Conservation (phyloP, 30 jellyfish, hydroid and myxozoan species). For the Chrysaora quinquecirrha region DNA sequence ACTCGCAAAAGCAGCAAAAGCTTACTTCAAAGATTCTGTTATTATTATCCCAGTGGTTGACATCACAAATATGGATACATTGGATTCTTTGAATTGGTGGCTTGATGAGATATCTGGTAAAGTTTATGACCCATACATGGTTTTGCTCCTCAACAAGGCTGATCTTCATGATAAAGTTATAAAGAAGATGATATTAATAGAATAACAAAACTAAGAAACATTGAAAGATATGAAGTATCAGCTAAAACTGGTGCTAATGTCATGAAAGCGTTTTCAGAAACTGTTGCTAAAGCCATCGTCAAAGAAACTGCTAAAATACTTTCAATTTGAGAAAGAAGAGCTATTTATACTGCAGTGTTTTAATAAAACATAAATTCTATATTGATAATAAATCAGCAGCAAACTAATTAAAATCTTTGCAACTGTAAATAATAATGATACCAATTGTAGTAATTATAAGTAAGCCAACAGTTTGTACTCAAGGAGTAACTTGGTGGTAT, state of each 20-base stretch:
- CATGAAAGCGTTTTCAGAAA: constrained; percentile 52
- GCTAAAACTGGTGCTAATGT: constrained; percentile 92
- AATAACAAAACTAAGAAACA: constrained; percentile 18
- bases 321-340: neutral
- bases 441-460: too few species aligned
- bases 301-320: constrained; percentile 76
- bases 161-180: constrained; percentile 44
- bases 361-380: too few species aligned
- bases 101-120: constrained; percentile 36
- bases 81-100: constrained; percentile 48
- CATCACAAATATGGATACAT: constrained; percentile 24
- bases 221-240: constrained; percentile 74
- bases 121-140: constrained; percentile 74
- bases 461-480: too few species aligned
- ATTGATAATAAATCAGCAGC: too few species aligned
- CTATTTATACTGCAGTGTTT: too few species aligned
- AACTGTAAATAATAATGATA: too few species aligned
- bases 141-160: constrained; percentile 74
- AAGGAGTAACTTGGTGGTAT: too few species aligned
- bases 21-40: constrained; percentile 67
- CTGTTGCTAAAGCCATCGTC: constrained; percentile 61
- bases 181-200: constrained; percentile 32
- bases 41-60: constrained; percentile 70
- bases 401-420: too few species aligned
- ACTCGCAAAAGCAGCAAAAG: constrained; percentile 37